Evolutionary conservation across 2,888 invertebrate species (phyloP).

Genomic region (Catocala nupta): DNA sequence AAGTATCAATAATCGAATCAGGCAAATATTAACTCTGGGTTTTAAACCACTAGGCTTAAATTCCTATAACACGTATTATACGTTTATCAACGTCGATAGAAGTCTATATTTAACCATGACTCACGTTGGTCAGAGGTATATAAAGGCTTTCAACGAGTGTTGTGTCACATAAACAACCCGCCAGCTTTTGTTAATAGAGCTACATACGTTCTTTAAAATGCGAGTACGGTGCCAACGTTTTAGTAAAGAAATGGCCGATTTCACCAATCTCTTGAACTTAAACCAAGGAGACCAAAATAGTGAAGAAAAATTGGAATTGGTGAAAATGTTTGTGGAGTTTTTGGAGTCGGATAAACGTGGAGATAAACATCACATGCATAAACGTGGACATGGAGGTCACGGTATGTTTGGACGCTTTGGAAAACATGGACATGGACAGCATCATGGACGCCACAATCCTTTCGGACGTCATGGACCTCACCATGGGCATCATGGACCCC

Average conservation of each 20-base stretch:
- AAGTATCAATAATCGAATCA: not conserved
- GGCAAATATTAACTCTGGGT: constrained; percentile 11
- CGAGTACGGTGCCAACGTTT: constrained; percentile 41
- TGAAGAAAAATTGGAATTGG: constrained; percentile 48
- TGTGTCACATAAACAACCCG: constrained; percentile 44
- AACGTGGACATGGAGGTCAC: constrained; percentile 28
- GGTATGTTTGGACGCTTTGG: constrained; percentile 32
- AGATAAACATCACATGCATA: constrained; percentile 17
- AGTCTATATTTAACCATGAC: constrained; percentile 34
- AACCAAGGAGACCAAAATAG: constrained; percentile 27
- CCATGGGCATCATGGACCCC: constrained; percentile 1
- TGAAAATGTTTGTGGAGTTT: constrained; percentile 52
- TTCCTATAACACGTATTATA: constrained; percentile 3
- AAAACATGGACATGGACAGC: constrained; percentile 37
- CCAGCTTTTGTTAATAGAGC: constrained; percentile 40
- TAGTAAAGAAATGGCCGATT: constrained; percentile 42
- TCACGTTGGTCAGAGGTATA: constrained; percentile 38
- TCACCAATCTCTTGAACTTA: constrained; percentile 33
- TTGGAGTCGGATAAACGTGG: constrained; percentile 41
- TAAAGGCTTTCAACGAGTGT: constrained; percentile 32
- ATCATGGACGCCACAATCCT: constrained; percentile 19
- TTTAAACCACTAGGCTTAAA: not conserved
- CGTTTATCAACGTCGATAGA: constrained; percentile 22
- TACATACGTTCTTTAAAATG: constrained; percentile 47
- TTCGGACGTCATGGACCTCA: constrained; percentile 2